phyloP scores from a whole-genome alignment of 2,797 vertebrate species.

The Setipinna tenuifilis region DNA sequence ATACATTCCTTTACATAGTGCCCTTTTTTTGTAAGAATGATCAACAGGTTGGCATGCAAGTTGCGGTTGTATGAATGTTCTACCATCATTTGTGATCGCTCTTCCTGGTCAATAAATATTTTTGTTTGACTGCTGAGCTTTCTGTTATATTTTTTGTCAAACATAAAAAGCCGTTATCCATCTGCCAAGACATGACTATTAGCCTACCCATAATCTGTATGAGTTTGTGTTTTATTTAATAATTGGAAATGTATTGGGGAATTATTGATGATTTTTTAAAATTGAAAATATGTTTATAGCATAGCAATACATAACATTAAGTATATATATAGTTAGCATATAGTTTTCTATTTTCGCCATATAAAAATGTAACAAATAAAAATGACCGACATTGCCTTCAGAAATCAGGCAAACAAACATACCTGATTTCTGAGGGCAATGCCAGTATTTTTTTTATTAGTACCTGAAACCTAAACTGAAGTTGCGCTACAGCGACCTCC shows the following conservation, averaged over 20 bases:
- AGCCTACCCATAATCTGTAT: too few species aligned
- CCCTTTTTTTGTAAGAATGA: constrained; percentile 68
- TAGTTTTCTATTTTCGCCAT: too few species aligned
- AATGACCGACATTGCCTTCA: too few species aligned
- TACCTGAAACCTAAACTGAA: neutral
- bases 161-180: neutral
- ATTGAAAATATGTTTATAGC: neutral
- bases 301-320: neutral
- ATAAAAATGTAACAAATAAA: too few species aligned
- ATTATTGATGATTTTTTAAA: neutral
- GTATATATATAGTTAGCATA: too few species aligned
- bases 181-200: neutral
- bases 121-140: constrained; percentile 44
- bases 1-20: constrained; percentile 73
- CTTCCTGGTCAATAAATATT: constrained; percentile 71
- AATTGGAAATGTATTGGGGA: neutral
- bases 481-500: neutral
- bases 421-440: too few species aligned
- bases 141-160: neutral
- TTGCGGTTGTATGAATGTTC: constrained; percentile 66
- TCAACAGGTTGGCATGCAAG: constrained; percentile 68
- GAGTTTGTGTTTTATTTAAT: neutral
- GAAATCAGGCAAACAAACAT: too few species aligned
- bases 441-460: neutral
- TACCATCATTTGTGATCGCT: constrained; percentile 71